Percentiles rank a stretch among this genome's conserved stretches.
Conservation (phyloP, 2,113 vertebrate genomes). For the Stegostoma tigrinum region DNA sequence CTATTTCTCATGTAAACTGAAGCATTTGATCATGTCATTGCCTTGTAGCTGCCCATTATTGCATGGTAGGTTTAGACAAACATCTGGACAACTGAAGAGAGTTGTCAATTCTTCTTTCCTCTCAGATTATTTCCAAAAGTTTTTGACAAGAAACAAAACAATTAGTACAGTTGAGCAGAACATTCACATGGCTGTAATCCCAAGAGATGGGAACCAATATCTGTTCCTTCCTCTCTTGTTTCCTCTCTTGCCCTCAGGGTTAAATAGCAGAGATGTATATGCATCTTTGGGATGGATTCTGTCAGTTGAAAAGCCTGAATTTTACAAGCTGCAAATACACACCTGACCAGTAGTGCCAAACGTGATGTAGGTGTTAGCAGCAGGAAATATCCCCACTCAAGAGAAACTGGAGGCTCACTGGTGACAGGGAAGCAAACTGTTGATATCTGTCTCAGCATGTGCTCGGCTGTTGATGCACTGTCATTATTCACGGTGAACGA, state of each 20-base stretch:
- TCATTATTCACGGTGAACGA: slow-evolving; percentile 7
- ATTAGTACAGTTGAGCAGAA: not conserved
- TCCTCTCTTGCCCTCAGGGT: slow-evolving; percentile 6
- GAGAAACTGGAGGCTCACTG: not conserved
- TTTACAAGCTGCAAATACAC: not conserved
- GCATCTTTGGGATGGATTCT: not conserved
- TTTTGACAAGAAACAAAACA: not conserved
- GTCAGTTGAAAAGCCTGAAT: not conserved
- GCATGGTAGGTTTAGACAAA: not conserved
- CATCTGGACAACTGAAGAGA: not conserved
- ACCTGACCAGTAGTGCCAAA: not conserved
- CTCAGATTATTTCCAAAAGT: not conserved
- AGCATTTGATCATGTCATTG: not conserved
- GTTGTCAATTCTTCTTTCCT: not conserved
- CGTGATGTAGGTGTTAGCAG: not conserved
- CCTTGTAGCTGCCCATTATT: not conserved
- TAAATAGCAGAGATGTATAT: not conserved
- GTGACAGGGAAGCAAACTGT: not conserved
- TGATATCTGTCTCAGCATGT: not conserved
- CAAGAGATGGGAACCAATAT: not conserved
- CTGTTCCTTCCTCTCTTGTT: not conserved
- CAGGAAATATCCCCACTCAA: not conserved
- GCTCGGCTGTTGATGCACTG: not conserved
- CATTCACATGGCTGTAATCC: not conserved
- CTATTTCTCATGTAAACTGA: not conserved